phyloP scores from a whole-genome alignment of 2,888 invertebrate genomes.

The Trissolcus japonicus region DNA sequence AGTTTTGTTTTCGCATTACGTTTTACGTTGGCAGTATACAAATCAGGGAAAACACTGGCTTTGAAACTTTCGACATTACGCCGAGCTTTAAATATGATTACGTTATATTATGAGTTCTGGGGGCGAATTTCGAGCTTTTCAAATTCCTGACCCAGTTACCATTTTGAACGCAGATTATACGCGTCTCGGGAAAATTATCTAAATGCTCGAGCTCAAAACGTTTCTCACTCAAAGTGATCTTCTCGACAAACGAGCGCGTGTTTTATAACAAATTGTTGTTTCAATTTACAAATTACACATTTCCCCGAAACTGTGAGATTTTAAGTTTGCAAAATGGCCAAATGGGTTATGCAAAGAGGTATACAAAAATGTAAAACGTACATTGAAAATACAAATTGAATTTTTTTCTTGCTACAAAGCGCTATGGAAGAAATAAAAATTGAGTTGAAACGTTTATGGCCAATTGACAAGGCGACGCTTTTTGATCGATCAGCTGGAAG shows the following conservation, averaged over 20 bases:
- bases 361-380: no score
- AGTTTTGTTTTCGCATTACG: no score
- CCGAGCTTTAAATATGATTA: not conserved
- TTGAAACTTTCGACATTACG: constrained; percentile 1
- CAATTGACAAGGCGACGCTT: constrained; percentile 9
- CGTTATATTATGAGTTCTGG: constrained; percentile 6
- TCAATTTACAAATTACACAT: no score
- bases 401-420: no score
- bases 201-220: constrained; percentile 11
- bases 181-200: constrained; percentile 6
- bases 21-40: not conserved
- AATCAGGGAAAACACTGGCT: not conserved
- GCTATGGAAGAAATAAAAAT: no score
- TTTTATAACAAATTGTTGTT: no score
- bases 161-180: constrained; percentile 10
- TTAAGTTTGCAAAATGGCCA: no score
- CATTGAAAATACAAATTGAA: no score
- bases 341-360: no score
- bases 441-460: not conserved
- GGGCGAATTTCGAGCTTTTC: constrained; percentile 16
- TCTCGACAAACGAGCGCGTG: no score
- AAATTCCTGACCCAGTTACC: constrained; percentile 28
- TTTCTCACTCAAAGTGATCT: constrained; percentile 23
- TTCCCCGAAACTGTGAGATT: no score
- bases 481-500: constrained; percentile 10